Conservation (phyloP, 2,113 vertebrate species). For the Hypocryptadius cinnamomeus region DNA sequence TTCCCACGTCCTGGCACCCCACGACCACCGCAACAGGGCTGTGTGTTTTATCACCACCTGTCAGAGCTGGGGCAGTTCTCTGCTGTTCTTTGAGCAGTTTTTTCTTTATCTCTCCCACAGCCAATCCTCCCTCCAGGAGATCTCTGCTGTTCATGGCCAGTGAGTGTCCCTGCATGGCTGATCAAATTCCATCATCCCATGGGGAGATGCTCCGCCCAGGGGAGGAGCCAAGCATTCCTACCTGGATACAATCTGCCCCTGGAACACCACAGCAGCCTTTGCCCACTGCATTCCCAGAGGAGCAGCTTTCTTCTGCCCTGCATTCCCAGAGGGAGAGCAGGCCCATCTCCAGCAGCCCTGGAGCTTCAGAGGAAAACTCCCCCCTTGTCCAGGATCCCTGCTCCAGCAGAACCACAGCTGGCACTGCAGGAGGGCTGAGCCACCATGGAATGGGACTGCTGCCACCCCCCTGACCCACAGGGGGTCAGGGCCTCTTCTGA, state of each 20-base stretch:
- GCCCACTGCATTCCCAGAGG: background rate
- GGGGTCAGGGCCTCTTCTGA: accelerated
- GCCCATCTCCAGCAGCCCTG: background rate
- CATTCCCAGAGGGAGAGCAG: background rate
- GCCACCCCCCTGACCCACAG: background rate
- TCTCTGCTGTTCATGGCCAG: background rate
- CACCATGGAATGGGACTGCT: background rate
- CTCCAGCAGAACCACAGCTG: background rate
- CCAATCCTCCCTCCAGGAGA: no score
- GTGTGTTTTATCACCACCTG: no score
- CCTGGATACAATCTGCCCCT: background rate
- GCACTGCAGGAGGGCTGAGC: background rate
- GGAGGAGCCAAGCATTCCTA: background rate
- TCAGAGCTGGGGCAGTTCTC: no score
- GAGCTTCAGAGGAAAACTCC: background rate
- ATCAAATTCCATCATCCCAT: background rate
- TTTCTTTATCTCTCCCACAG: no score
- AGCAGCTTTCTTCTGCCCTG: background rate
- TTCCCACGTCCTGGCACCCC: no score
- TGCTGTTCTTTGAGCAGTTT: no score
- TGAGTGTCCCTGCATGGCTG: background rate
- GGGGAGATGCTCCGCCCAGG: background rate
- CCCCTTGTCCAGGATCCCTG: background rate
- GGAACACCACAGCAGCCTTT: background rate
- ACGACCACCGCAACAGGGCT: no score